These are phyloP conservation scores for Ophioninae sp. DNA, from an alignment of 2,888 invertebrate genomes.

Conservation along the genomic window DNA sequence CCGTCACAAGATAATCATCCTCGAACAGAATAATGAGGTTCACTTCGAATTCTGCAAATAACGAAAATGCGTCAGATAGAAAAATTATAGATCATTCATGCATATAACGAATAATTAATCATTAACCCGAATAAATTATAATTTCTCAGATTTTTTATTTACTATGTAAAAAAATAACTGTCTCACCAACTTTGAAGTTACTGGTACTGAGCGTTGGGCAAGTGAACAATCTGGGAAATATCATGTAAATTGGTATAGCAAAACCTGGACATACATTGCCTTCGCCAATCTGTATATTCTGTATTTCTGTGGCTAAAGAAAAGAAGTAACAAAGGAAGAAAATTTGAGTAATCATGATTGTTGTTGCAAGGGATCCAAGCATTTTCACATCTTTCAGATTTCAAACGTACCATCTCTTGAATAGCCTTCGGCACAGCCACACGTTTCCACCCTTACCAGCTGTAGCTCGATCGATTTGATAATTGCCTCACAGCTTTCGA, in stretches of 20 bases:
- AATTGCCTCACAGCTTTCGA: constrained; percentile 90
- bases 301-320: constrained; percentile 94
- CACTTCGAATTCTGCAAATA: constrained; percentile 94
- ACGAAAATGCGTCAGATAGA: constrained; percentile 57
- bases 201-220: constrained; percentile 95
- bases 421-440: constrained; percentile 95
- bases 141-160: constrained; percentile 1
- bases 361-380: neutral
- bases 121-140: neutral
- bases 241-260: constrained; percentile 95
- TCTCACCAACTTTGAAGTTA: constrained; percentile 96
- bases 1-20: constrained; percentile 95
- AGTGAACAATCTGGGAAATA: constrained; percentile 96
- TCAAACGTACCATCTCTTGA: constrained; percentile 89
- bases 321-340: constrained; percentile 38
- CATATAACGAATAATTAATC: neutral
- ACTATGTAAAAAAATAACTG: neutral
- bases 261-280: constrained; percentile 93
- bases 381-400: neutral
- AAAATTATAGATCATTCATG: neutral
- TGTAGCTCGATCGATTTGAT: constrained; percentile 97
- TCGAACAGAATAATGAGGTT: constrained; percentile 96
- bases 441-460: constrained; percentile 96
- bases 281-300: constrained; percentile 98
- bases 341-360: neutral